Evolutionary conservation across 2,113 vertebrate genomes (phyloP).

Genomic region (Oncorhynchus tshawytscha): DNA sequence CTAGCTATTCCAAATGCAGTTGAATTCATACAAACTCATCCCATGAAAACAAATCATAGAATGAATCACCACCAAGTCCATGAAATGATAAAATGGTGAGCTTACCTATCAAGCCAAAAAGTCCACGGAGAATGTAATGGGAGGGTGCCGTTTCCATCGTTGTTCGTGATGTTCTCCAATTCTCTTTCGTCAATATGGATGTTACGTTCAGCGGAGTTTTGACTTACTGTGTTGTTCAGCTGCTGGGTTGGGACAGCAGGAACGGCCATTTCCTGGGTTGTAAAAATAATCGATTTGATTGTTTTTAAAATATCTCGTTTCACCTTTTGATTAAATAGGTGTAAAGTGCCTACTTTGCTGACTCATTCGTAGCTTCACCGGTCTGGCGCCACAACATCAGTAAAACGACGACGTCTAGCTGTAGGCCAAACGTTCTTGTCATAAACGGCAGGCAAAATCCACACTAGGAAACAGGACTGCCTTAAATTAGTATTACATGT

Average conservation of each 20-base stretch:
- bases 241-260: constrained; percentile 66
- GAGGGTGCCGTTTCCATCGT: constrained; percentile 59
- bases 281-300: constrained; percentile 1
- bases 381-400: constrained; percentile 65
- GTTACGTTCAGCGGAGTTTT: constrained; percentile 57
- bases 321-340: constrained; percentile 21
- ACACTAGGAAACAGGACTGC: no score
- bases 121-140: constrained; percentile 79
- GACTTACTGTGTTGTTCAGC: constrained; percentile 52
- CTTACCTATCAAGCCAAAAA: constrained; percentile 78
- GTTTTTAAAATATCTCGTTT: constrained; percentile 8
- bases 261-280: constrained; percentile 61
- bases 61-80: background rate
- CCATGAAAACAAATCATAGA: background rate
- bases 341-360: constrained; percentile 33
- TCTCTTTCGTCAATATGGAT: constrained; percentile 69
- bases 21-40: background rate
- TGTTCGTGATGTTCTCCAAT: constrained; percentile 58
- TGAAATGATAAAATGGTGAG: background rate
- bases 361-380: constrained; percentile 63
- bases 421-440: constrained; percentile 2
- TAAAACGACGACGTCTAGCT: constrained; percentile 39
- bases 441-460: no score
- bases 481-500: no score
- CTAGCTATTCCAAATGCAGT: background rate